Base-by-base conservation (phyloP, 2,888 invertebrate species). In the Glomeris marginata region DNA sequence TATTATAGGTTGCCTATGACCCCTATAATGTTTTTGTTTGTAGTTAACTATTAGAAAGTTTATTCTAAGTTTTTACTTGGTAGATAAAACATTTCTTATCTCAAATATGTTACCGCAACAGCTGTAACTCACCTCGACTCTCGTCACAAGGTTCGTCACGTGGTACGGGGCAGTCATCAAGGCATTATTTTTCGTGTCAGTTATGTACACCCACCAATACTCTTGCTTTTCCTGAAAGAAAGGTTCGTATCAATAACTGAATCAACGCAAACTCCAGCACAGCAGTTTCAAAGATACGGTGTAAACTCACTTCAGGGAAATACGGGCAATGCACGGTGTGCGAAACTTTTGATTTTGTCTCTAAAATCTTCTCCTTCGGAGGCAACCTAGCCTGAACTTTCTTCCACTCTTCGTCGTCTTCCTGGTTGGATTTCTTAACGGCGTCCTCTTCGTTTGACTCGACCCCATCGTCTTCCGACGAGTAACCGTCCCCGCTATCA, bases 121-220 rank as follows among this genome's bases (percentile, higher is more conserved):
- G n/a, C n/a, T n/a, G n/a, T n/a, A 13, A 10, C 34, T 41, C 56
- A 94, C 81, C 72, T 90, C 90, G 71, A 92, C 91, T 59, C 78
- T 72, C 62, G 81, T 78, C 42, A 88, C 84, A 53, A 99, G 77
- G 66, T 87, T 88, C 49, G 95, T 95, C 54, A 97, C 81, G 64
- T 92, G 84, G 64, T 85, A 84, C 40, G 97, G 95, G 58, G 88
- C 83, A 45, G 95, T 90, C 57, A 95, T 77, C 59, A 99, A 71
- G 54, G 85, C 83, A 64, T 81, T 82, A 57, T 84, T 85, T 70
- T 91, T 95, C 61, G 88, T 80, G 72, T 99, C 97, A 69, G 87
- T 86, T 59, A 98, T 84, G 68, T 97, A 98, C 57, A 95, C 83
- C 95, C 97, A 99, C 97, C 98, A 99, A 71, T 85, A 95, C 69